Conservation (phyloP, 1,140 invertebrate genomes). For the Colletes latitarsis region DNA sequence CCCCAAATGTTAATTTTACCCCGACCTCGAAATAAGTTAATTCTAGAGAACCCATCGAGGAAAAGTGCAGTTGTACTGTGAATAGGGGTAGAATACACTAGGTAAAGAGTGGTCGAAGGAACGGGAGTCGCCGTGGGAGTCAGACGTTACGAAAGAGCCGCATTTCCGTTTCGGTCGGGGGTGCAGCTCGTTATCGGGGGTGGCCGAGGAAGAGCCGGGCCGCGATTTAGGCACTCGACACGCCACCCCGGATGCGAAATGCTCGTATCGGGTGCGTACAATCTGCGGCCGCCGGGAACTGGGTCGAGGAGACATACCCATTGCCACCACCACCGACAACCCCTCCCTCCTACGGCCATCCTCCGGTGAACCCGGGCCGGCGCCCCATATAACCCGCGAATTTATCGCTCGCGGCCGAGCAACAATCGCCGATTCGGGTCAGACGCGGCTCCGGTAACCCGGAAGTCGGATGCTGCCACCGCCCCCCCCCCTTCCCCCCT, state of each 20-base stretch:
- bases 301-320: slow-evolving; percentile 64
- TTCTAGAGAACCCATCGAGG: too few relatives aligned
- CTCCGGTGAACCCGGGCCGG: neutral
- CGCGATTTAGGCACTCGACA: slow-evolving; percentile 35
- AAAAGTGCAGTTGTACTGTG: too few relatives aligned
- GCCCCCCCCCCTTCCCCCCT: neutral
- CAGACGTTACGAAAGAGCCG: neutral
- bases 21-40: too few relatives aligned
- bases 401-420: slow-evolving; percentile 68
- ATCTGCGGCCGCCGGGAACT: slow-evolving; percentile 52
- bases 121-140: too few relatives aligned
- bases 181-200: neutral
- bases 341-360: neutral
- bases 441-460: slow-evolving; percentile 38
- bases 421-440: slow-evolving; percentile 69
- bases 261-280: slow-evolving; percentile 53
- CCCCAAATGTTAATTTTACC: too few relatives aligned
- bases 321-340: slow-evolving; percentile 20
- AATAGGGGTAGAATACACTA: too few relatives aligned
- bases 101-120: too few relatives aligned
- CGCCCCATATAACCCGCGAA: slow-evolving; percentile 45
- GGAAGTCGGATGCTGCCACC: slow-evolving; percentile 35
- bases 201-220: neutral
- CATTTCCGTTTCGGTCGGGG: neutral
- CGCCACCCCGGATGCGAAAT: slow-evolving; percentile 27